Conservation (phyloP, 2,888 invertebrate species). For the Pardosa pseudoannulata region DNA sequence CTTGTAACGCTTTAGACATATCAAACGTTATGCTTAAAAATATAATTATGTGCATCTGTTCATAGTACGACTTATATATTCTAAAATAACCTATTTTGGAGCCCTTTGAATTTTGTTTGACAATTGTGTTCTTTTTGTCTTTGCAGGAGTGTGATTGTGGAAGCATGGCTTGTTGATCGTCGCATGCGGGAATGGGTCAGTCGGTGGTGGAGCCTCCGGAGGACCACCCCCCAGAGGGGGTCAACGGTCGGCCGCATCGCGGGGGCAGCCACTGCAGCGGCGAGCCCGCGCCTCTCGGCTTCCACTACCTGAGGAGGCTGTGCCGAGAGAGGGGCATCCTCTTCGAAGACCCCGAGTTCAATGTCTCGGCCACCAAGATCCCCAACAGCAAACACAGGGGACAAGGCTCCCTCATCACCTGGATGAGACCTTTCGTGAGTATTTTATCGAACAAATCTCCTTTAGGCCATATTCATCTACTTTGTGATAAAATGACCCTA, state of each 20-base stretch:
- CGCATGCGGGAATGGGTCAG: constrained; percentile 48
- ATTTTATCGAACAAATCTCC: too few relatives aligned
- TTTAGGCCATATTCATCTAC: too few relatives aligned
- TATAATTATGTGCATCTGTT: too few relatives aligned
- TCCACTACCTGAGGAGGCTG: constrained; percentile 80
- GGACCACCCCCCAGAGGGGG: constrained; percentile 24
- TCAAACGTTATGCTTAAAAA: too few relatives aligned
- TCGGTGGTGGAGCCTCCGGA: constrained; percentile 61
- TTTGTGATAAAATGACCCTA: too few relatives aligned
- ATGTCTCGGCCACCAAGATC: constrained; percentile 80
- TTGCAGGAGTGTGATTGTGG: too few relatives aligned
- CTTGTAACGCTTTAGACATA: too few relatives aligned
- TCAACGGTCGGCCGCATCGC: constrained; percentile 18
- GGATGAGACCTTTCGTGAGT: constrained; percentile 85
- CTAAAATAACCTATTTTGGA: too few relatives aligned
- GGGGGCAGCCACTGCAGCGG: constrained; percentile 25
- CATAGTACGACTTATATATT: too few relatives aligned
- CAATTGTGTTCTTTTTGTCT: too few relatives aligned
- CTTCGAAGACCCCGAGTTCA: constrained; percentile 83
- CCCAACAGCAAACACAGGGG: constrained; percentile 81
- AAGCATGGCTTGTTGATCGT: neutral
- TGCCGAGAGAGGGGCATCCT: constrained; percentile 81
- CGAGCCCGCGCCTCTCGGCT: constrained; percentile 75
- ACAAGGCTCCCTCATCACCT: constrained; percentile 81
- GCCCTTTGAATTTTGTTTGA: too few relatives aligned